These are phyloP conservation scores for Epistrophe grossulariae DNA, from an alignment of 2,888 invertebrate species.

Conservation along the genomic window DNA sequence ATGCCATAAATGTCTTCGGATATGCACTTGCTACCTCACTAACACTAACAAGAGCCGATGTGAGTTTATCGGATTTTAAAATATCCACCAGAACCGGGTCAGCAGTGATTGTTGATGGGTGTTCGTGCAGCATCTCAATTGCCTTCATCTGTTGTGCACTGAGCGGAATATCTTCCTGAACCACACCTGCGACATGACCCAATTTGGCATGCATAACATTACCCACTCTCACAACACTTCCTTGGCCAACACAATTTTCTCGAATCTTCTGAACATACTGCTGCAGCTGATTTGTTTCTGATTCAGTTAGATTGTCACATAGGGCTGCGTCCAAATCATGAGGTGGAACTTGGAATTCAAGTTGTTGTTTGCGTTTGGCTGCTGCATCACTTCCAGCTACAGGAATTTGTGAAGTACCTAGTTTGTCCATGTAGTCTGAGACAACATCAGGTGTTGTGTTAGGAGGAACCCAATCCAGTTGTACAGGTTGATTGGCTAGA, in stretches of 20 bases:
- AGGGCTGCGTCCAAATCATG: constrained; percentile 89
- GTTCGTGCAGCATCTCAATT: constrained; percentile 77
- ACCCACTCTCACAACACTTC: constrained; percentile 88
- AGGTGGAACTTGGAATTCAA: constrained; percentile 93
- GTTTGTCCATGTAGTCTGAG: constrained; percentile 87
- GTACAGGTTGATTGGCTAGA: constrained; percentile 86
- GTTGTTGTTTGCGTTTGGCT: constrained; percentile 89
- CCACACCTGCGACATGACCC: constrained; percentile 80
- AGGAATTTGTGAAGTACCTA: constrained; percentile 90
- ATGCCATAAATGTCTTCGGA: constrained; percentile 80
- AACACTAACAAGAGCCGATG: constrained; percentile 77
- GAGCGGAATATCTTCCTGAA: constrained; percentile 48
- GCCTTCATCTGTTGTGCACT: constrained; percentile 69
- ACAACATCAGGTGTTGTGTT: constrained; percentile 88
- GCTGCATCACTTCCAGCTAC: constrained; percentile 93
- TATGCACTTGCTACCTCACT: constrained; percentile 76
- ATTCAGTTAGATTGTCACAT: constrained; percentile 84
- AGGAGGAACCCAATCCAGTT: constrained; percentile 91
- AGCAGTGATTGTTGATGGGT: constrained; percentile 73
- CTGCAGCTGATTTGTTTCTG: constrained; percentile 85
- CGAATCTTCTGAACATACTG: constrained; percentile 87
- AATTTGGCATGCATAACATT: constrained; percentile 80
- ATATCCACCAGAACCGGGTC: constrained; percentile 79
- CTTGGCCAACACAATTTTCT: constrained; percentile 90
- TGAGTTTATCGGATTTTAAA: constrained; percentile 79